These are phyloP conservation scores for Gobiocypris rarus DNA, from an alignment of 2,113 vertebrate species.

Conservation along the genomic window DNA sequence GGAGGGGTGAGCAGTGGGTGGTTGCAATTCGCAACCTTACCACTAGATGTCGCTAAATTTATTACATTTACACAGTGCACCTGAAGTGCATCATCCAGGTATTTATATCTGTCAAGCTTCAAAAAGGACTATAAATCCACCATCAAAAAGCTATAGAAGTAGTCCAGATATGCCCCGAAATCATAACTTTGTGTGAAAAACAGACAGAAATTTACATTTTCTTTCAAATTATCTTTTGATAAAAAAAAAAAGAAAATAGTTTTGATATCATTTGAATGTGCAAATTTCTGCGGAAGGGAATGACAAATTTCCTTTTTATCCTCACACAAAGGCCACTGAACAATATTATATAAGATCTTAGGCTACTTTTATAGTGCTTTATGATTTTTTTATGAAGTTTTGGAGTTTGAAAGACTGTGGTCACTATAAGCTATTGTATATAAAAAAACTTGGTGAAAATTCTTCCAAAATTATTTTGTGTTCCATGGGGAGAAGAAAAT, in stretches of 20 bases:
- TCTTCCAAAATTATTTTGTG: not conserved
- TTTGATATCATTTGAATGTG: too few species aligned
- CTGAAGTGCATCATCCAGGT: too few species aligned
- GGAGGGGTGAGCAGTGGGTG: too few species aligned
- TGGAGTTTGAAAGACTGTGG: not conserved
- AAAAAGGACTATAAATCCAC: not conserved
- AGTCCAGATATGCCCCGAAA: not conserved
- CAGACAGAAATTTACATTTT: not conserved
- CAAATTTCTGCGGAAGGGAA: not conserved
- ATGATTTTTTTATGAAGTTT: not conserved
- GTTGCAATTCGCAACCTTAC: too few species aligned
- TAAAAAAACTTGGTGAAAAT: not conserved
- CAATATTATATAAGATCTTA: not conserved
- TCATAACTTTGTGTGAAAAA: not conserved
- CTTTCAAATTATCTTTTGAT: not conserved
- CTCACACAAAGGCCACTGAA: too few species aligned
- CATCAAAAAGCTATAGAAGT: not conserved
- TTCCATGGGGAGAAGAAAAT: not conserved
- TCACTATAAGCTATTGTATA: not conserved
- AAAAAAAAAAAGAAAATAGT: too few species aligned
- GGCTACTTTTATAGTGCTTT: not conserved
- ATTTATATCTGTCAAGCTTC: not conserved
- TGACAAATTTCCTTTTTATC: too few species aligned
- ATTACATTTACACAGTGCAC: too few species aligned
- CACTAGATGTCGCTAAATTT: too few species aligned